A percentile compares a stretch with the other conserved stretches of the same genome.
These are phyloP conservation scores for Argyresthia albistria DNA, from an alignment of 2,888 invertebrate genomes.

Conservation along the genomic window DNA sequence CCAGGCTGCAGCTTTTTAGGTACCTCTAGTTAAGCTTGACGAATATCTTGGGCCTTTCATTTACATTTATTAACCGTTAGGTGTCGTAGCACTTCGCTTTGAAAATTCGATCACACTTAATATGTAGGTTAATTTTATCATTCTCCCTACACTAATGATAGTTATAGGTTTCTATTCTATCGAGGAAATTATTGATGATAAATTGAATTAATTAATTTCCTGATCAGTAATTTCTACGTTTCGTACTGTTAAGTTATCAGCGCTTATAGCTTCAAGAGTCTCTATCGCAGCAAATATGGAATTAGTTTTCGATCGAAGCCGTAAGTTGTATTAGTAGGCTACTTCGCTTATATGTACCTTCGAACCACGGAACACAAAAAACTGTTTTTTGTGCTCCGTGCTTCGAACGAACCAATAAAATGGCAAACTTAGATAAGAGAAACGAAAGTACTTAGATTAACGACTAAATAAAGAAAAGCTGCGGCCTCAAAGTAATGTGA, in stretches of 20 bases:
- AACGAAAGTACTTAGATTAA: slow-evolving; percentile 32
- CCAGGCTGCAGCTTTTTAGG: slow-evolving; percentile 56
- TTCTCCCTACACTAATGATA: background rate
- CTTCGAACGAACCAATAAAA: slow-evolving; percentile 3
- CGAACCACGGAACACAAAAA: no score
- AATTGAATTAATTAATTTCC: no score
- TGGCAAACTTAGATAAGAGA: slow-evolving; percentile 41
- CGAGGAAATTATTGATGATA: no score
- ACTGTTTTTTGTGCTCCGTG: no score
- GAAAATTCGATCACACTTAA: background rate
- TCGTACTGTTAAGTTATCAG: background rate
- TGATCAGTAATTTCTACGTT: background rate
- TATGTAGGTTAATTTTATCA: background rate
- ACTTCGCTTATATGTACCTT: no score
- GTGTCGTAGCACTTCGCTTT: slow-evolving; percentile 24
- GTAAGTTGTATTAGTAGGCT: no score
- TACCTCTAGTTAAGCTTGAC: background rate
- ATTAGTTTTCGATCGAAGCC: background rate
- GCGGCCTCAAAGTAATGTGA: slow-evolving; percentile 73
- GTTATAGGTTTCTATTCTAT: no score
- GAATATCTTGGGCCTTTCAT: slow-evolving; percentile 19
- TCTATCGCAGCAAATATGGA: background rate
- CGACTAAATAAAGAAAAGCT: slow-evolving; percentile 68
- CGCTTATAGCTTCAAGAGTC: background rate
- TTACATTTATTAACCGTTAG: slow-evolving; percentile 32